phyloP scores from a whole-genome alignment of 2,888 invertebrate species.

The Adineta ricciae region DNA sequence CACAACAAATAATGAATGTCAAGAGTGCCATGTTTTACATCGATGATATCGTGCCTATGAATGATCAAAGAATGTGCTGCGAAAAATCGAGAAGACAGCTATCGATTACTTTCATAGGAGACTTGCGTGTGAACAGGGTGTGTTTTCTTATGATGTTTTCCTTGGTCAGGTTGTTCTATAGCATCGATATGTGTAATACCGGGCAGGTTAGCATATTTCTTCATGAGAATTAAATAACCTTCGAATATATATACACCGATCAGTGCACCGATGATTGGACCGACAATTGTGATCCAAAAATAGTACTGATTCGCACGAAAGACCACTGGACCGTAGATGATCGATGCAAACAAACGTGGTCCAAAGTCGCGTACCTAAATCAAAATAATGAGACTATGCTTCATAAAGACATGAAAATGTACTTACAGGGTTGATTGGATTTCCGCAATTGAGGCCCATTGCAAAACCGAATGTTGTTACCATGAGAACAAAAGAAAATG shows the following conservation, averaged over 20 bases:
- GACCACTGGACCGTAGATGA: conserved; percentile 33
- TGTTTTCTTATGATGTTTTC: neutral
- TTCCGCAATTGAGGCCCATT: conserved; percentile 34
- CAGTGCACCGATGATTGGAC: conserved; percentile 35
- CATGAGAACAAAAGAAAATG: conserved; percentile 32
- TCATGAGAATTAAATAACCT: neutral
- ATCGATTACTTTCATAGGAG: neutral
- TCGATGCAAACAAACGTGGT: conserved; percentile 28
- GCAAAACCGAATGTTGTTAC: conserved; percentile 29
- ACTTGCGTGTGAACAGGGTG: neutral
- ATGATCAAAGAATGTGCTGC: neutral
- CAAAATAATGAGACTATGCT: neutral
- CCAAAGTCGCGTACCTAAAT: conserved; percentile 34
- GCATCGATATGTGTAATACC: neutral
- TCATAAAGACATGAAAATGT: neutral
- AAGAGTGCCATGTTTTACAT: neutral
- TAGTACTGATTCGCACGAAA: conserved; percentile 34
- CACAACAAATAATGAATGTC: neutral
- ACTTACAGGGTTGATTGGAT: conserved; percentile 34
- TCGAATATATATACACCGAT: conserved; percentile 34
- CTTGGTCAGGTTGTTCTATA: neutral
- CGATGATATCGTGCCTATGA: neutral
- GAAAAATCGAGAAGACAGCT: neutral
- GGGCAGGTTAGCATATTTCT: neutral
- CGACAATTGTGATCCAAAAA: conserved; percentile 36